phyloP scores from a whole-genome alignment of 1,140 invertebrate genomes.

The Patella vulgata region DNA sequence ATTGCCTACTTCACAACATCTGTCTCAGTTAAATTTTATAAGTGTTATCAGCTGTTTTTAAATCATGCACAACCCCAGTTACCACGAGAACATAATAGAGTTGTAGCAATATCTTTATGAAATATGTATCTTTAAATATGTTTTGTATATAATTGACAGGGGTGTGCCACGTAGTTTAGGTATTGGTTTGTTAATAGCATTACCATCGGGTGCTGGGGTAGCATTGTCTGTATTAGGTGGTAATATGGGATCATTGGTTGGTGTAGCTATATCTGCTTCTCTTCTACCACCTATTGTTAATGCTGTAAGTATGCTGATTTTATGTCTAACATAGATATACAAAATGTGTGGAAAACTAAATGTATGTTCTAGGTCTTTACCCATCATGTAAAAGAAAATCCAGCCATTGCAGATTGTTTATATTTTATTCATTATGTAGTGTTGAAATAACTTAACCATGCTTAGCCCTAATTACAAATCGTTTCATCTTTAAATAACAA shows the following conservation, averaged over 20 bases:
- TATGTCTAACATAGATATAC: too few species aligned
- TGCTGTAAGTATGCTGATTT: conserved; percentile 56
- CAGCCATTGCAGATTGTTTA: too few species aligned
- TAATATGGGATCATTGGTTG: conserved; percentile 84
- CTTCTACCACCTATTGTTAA: conserved; percentile 88
- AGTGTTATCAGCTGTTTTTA: too few species aligned
- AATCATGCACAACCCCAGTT: too few species aligned
- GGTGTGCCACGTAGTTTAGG: conserved; percentile 74
- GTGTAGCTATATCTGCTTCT: conserved; percentile 89
- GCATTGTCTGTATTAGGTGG: conserved; percentile 87
- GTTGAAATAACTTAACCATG: neutral
- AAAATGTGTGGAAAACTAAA: neutral
- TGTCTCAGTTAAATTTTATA: too few species aligned
- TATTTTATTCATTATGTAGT: neutral
- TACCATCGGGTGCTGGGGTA: conserved; percentile 82
- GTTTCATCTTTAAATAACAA: too few species aligned
- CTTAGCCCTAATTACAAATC: too few species aligned
- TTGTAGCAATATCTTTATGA: too few species aligned
- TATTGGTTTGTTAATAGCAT: conserved; percentile 76
- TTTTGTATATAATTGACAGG: conserved; percentile 59
- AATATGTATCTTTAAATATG: too few species aligned
- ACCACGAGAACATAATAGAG: too few species aligned
- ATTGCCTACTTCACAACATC: too few species aligned
- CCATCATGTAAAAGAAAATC: neutral
- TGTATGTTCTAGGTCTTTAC: neutral